Evolutionary conservation across 2,888 invertebrate genomes (phyloP).

Genomic region (Macrophya annulata): DNA sequence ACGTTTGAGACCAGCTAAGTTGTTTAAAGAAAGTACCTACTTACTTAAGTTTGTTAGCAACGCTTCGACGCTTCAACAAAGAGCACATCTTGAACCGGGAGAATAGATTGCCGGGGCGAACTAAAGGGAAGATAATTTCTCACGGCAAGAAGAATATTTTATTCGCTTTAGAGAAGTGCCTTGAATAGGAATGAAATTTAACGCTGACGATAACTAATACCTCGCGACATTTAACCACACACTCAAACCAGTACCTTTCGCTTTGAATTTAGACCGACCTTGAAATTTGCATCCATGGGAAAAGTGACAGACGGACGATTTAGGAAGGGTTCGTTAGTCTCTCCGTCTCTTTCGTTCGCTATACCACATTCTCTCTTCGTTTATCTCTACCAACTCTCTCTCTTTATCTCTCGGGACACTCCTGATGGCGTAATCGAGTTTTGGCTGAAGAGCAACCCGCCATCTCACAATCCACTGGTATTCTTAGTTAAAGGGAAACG

Average conservation of each 20-base stretch:
- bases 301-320: constrained; percentile 46
- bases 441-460: constrained; percentile 21
- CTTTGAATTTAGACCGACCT: constrained; percentile 32
- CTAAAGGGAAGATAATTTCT: constrained; percentile 34
- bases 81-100: background rate
- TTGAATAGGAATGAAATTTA: constrained; percentile 26
- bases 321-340: constrained; percentile 37
- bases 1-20: constrained; percentile 13
- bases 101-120: constrained; percentile 1
- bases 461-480: constrained; percentile 34
- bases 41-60: constrained; percentile 33
- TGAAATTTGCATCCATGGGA: constrained; percentile 45
- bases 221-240: constrained; percentile 35
- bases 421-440: constrained; percentile 50
- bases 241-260: constrained; percentile 25
- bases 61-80: constrained; percentile 24
- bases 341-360: constrained; percentile 36
- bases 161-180: background rate
- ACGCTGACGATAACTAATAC: constrained; percentile 33
- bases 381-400: background rate
- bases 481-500: constrained; percentile 47
- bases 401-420: constrained; percentile 45
- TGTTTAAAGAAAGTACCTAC: constrained; percentile 38
- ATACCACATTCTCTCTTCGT: background rate
- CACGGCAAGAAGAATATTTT: constrained; percentile 6